Evolutionary conservation across 2,888 invertebrate genomes (phyloP).

Genomic region (Conistra vaccinii): DNA sequence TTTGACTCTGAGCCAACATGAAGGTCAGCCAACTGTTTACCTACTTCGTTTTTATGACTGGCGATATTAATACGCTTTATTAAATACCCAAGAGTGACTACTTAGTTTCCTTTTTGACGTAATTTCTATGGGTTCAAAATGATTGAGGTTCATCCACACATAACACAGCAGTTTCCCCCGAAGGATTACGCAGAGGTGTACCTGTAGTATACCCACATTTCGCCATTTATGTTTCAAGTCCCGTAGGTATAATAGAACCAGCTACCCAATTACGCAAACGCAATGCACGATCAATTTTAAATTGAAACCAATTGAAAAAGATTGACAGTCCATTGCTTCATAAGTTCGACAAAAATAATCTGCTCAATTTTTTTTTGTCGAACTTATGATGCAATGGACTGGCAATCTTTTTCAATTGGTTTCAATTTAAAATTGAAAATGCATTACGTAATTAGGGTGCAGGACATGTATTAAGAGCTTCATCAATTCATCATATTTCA

Average conservation of each 20-base stretch:
- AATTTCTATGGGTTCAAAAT: not conserved
- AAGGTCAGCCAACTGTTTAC: slow-evolving; percentile 22
- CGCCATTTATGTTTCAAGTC: not conserved
- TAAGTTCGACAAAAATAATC: too few species aligned
- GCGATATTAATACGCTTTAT: not conserved
- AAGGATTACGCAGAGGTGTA: not conserved
- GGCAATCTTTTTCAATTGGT: too few species aligned
- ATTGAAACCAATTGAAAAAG: too few species aligned
- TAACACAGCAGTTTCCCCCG: not conserved
- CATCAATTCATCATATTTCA: not conserved
- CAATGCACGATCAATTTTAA: too few species aligned
- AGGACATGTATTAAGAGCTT: not conserved
- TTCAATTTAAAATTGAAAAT: too few species aligned
- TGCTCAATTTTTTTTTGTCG: too few species aligned
- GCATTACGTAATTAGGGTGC: too few species aligned
- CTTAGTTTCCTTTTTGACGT: not conserved
- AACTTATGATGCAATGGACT: too few species aligned
- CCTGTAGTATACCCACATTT: too few species aligned
- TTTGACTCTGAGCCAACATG: slow-evolving; percentile 54
- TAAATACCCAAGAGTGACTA: not conserved
- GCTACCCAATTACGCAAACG: too few species aligned
- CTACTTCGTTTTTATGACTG: slow-evolving; percentile 13
- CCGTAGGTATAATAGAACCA: too few species aligned
- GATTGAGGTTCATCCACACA: not conserved
- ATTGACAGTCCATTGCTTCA: too few species aligned